Evolutionary conservation across 2,888 invertebrate genomes (phyloP).

Genomic region (Alsophila aescularia): DNA sequence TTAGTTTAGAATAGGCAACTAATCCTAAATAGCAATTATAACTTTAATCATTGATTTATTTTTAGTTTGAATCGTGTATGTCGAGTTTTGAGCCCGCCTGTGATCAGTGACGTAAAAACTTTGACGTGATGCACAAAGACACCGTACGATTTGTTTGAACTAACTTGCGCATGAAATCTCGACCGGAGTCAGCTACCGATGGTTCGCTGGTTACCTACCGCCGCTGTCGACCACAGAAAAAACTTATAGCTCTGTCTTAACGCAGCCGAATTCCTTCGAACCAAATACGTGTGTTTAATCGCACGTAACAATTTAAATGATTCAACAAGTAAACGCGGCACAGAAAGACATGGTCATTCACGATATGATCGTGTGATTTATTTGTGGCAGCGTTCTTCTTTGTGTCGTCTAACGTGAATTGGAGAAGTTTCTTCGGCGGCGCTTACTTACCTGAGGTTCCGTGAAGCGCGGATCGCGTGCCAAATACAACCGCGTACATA

Average conservation of each 20-base stretch:
- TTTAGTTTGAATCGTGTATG: neutral
- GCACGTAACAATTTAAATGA: constrained; percentile 78
- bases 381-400: constrained; percentile 39
- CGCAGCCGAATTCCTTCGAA: constrained; percentile 78
- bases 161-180: constrained; percentile 79
- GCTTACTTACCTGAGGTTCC: constrained; percentile 71
- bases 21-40: too few species aligned
- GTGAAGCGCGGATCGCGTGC: constrained; percentile 75
- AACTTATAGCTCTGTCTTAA: constrained; percentile 69
- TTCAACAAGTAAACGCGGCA: constrained; percentile 54
- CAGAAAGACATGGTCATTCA: constrained; percentile 37
- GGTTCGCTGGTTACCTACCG: constrained; percentile 83
- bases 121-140: constrained; percentile 74
- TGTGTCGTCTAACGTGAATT: constrained; percentile 46
- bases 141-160: constrained; percentile 84
- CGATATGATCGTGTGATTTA: constrained; percentile 25
- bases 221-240: constrained; percentile 67
- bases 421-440: constrained; percentile 49
- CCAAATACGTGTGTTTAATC: constrained; percentile 81
- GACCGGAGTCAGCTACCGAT: constrained; percentile 79
- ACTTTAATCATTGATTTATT: too few species aligned
- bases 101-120: constrained; percentile 60
- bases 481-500: constrained; percentile 61
- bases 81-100: constrained; percentile 38
- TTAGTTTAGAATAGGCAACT: too few species aligned